A percentile compares a stretch with the other conserved stretches of the same genome.
Evolutionary conservation across 2,113 vertebrate species (phyloP).

Genomic region (Climacteris rufus): DNA sequence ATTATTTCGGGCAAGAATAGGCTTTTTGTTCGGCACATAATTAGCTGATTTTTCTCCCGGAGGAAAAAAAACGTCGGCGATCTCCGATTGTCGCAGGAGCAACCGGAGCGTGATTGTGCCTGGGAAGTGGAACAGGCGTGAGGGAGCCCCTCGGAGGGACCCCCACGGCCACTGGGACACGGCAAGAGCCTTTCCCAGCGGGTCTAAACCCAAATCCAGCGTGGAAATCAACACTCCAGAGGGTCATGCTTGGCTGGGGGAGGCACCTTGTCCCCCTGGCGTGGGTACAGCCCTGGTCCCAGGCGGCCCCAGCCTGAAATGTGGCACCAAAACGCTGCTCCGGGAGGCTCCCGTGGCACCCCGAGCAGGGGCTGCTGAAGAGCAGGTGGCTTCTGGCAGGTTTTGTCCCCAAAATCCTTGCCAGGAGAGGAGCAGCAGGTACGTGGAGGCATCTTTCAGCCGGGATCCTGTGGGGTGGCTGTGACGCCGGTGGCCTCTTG

Average conservation of each 20-base stretch:
- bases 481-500: too few species aligned
- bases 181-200: neutral
- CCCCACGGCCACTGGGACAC: neutral
- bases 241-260: fast-evolving
- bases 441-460: fast-evolving
- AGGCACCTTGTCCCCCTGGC: fast-evolving
- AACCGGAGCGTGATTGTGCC: neutral
- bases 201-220: fast-evolving
- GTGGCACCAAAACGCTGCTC: fast-evolving
- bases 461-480: too few species aligned
- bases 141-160: neutral
- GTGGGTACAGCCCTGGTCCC: fast-evolving
- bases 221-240: fast-evolving
- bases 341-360: neutral
- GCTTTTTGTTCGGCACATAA: slow-evolving; percentile 53
- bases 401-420: neutral
- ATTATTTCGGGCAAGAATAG: slow-evolving; percentile 11
- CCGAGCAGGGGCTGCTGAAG: fast-evolving
- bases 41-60: slow-evolving; percentile 7
- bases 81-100: neutral
- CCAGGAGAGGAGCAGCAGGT: neutral
- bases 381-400: neutral
- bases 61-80: neutral
- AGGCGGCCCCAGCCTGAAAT: fast-evolving
- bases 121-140: neutral